Percentiles rank a stretch among this genome's conserved stretches.
Conservation (phyloP, 1,140 invertebrate genomes). For the Lordiphosa mommai region DNA sequence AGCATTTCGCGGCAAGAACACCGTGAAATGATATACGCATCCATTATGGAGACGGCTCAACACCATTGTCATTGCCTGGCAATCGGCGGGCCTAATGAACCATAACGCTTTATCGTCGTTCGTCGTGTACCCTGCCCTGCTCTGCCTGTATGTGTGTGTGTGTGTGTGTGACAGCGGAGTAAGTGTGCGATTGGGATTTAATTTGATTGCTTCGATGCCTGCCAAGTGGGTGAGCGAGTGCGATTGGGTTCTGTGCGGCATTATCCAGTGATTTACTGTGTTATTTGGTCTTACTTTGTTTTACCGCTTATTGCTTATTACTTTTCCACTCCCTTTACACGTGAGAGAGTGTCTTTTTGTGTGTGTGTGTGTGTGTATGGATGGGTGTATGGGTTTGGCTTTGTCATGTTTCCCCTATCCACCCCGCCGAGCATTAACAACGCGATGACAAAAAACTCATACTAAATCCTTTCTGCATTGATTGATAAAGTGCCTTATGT, state of each 20-base stretch:
- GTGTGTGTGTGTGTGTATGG: not conserved
- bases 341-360: not conserved
- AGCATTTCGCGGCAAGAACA: constrained; percentile 29
- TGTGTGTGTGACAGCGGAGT: constrained; percentile 28
- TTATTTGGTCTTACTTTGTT: constrained; percentile 77
- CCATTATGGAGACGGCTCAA: constrained; percentile 42
- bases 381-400: constrained; percentile 30
- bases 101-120: constrained; percentile 75
- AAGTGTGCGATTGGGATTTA: constrained; percentile 78
- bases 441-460: constrained; percentile 69
- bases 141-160: not conserved
- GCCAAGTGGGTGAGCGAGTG: constrained; percentile 21
- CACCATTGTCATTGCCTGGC: constrained; percentile 28
- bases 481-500: constrained; percentile 77
- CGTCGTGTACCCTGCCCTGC: constrained; percentile 29
- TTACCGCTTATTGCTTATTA: constrained; percentile 74
- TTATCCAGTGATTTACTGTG: constrained; percentile 77
- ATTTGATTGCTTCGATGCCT: constrained; percentile 74
- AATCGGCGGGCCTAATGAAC: constrained; percentile 71
- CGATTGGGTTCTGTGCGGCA: constrained; percentile 38
- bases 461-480: constrained; percentile 75
- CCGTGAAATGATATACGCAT: constrained; percentile 56
- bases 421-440: constrained; percentile 28
- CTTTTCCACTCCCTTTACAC: constrained; percentile 21
- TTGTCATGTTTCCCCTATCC: constrained; percentile 26